A percentile compares a stretch with the other conserved stretches of the same genome.
These are phyloP conservation scores for Valencia hispanica DNA, from an alignment of 2,797 vertebrate species.

Conservation along the genomic window DNA sequence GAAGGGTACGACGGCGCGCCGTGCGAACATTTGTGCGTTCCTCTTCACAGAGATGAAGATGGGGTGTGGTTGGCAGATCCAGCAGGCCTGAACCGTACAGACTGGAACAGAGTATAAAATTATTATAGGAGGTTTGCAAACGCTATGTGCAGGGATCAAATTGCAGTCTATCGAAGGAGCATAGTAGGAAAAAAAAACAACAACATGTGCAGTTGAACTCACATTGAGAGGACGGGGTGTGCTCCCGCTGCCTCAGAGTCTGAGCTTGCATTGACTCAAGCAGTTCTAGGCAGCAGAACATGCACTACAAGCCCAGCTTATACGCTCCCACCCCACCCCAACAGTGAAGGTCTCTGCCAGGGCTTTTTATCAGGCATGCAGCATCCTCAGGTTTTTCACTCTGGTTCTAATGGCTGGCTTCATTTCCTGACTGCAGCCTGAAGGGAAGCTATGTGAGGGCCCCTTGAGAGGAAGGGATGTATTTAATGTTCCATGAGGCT, in stretches of 20 bases:
- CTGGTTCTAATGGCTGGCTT: conserved; percentile 63
- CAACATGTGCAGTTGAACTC: not conserved
- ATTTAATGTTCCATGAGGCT: conserved; percentile 76
- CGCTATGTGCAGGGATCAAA: not conserved
- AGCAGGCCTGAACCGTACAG: conserved; percentile 49
- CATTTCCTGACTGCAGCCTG: conserved; percentile 68
- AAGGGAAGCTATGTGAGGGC: conserved; percentile 52
- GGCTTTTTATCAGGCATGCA: conserved; percentile 15
- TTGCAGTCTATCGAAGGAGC: not conserved
- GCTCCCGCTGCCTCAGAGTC: not conserved
- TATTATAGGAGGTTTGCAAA: not conserved
- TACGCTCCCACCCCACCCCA: not conserved
- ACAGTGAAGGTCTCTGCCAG: not conserved
- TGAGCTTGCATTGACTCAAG: not conserved
- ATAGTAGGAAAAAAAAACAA: not conserved
- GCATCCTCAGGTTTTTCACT: conserved; percentile 27
- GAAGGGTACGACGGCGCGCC: not conserved
- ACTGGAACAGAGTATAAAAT: conserved; percentile 1
- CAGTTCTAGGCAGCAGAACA: not conserved
- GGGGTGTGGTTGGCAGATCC: conserved; percentile 76
- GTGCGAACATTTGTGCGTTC: not conserved
- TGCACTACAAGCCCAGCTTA: not conserved
- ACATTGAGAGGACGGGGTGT: not conserved
- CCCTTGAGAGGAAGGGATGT: conserved; percentile 73
- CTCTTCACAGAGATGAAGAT: conserved; percentile 31